A percentile compares a stretch with the other conserved stretches of the same genome.
These are phyloP conservation scores for Cololabis saira DNA, from an alignment of 2,113 vertebrate species.

Conservation along the genomic window DNA sequence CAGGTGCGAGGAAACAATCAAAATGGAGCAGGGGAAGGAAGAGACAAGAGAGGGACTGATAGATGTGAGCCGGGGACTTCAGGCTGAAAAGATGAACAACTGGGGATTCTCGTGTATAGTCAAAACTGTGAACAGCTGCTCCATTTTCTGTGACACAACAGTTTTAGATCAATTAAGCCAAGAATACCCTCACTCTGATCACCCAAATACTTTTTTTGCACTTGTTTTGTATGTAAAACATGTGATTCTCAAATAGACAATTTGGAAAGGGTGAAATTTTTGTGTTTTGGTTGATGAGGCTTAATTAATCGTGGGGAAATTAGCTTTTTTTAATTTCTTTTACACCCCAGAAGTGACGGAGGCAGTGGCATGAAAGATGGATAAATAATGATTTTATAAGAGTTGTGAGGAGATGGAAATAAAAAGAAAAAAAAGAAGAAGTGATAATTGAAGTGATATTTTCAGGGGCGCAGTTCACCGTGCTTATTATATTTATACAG, in stretches of 20 bases:
- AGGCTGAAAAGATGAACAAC: conserved; percentile 19
- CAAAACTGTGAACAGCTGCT: conserved; percentile 36
- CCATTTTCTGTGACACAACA: background rate
- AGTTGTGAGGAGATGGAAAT: background rate
- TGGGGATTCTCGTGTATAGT: background rate
- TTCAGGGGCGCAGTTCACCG: conserved; percentile 6
- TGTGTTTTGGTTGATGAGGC: conserved; percentile 3
- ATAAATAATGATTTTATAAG: background rate
- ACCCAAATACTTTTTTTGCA: conserved; percentile 11
- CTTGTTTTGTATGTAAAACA: conserved; percentile 2
- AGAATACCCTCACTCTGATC: conserved; percentile 21
- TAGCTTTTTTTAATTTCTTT: conserved; percentile 26
- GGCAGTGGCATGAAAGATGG: background rate
- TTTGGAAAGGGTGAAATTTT: background rate
- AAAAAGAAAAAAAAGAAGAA: background rate
- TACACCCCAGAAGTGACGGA: conserved; percentile 6
- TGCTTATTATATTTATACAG: background rate
- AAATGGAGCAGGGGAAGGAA: conserved; percentile 21
- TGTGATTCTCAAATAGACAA: background rate
- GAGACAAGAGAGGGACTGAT: conserved; percentile 30
- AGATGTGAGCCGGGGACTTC: conserved; percentile 40
- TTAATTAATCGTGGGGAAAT: conserved; percentile 31
- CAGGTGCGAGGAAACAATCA: conserved; percentile 61
- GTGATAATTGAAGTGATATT: background rate
- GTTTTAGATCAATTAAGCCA: conserved; percentile 27